These are phyloP conservation scores for Osmoderma eremita DNA, from an alignment of 2,888 invertebrate species.

Conservation along the genomic window DNA sequence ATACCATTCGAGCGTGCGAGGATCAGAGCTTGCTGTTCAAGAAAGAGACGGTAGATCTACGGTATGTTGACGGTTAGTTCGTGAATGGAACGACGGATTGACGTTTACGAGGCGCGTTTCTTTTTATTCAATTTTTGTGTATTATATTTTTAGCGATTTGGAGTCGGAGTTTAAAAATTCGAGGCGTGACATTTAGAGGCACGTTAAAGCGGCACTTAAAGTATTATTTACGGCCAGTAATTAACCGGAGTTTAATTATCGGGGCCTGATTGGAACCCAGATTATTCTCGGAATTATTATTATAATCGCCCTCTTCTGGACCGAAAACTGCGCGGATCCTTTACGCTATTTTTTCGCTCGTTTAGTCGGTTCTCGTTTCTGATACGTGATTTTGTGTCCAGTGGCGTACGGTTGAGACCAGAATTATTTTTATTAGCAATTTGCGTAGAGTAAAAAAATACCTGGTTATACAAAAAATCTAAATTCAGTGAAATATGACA, in stretches of 20 bases:
- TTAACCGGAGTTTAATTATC: slow-evolving; percentile 63
- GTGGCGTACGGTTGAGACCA: slow-evolving; percentile 2
- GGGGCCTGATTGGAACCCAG: slow-evolving; percentile 60
- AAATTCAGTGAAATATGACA: no score
- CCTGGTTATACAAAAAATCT: no score
- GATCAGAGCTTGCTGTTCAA: slow-evolving; percentile 20
- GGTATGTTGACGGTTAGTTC: slow-evolving; percentile 49
- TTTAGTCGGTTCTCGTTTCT: slow-evolving; percentile 18
- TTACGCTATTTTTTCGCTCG: slow-evolving; percentile 31
- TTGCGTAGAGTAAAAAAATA: no score
- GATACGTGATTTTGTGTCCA: slow-evolving; percentile 3
- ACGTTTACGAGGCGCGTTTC: slow-evolving; percentile 58
- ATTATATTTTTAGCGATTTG: slow-evolving; percentile 60
- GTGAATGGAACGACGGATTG: slow-evolving; percentile 54
- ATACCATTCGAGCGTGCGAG: slow-evolving; percentile 18
- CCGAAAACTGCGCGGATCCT: slow-evolving; percentile 26
- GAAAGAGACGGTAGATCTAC: slow-evolving; percentile 35
- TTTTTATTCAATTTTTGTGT: slow-evolving; percentile 59
- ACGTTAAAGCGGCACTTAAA: slow-evolving; percentile 65
- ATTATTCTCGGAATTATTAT: slow-evolving; percentile 61
- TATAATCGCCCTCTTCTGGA: slow-evolving; percentile 38
- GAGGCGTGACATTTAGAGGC: slow-evolving; percentile 64
- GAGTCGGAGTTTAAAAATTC: slow-evolving; percentile 58
- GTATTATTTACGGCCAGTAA: slow-evolving; percentile 64
- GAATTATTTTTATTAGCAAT: no score